Conservation (phyloP, 2,797 vertebrate species). For the Glyptemys insculpta region DNA sequence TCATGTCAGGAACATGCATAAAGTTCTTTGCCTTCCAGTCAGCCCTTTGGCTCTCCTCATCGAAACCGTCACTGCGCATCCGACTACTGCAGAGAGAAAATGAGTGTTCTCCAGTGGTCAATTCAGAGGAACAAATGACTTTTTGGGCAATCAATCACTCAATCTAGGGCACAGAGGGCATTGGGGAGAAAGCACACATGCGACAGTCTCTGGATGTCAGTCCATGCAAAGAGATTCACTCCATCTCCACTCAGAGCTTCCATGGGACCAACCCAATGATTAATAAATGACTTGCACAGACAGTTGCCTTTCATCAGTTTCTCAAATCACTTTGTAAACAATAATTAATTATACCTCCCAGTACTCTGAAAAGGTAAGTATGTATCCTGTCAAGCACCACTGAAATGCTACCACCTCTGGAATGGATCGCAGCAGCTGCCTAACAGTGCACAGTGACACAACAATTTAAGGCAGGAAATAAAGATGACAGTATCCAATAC, state of each 20-base stretch:
- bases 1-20: conserved; percentile 74
- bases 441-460: neutral
- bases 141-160: neutral
- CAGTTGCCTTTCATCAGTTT: neutral
- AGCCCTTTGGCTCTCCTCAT: conserved; percentile 82
- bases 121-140: neutral
- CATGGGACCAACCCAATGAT: neutral
- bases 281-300: neutral
- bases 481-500: neutral
- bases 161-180: neutral
- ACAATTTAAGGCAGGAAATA: neutral
- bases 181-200: neutral
- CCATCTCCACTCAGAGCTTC: neutral
- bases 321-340: neutral
- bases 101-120: conserved; percentile 22
- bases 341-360: neutral
- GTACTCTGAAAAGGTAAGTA: neutral
- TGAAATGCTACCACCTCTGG: neutral
- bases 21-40: conserved; percentile 75
- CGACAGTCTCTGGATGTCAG: neutral
- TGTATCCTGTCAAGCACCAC: neutral
- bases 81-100: conserved; percentile 79
- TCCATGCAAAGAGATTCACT: neutral
- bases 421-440: neutral
- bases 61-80: conserved; percentile 93